Evolutionary conservation across 2,113 vertebrate genomes (phyloP), one percentile per base, ranked within the genome.

Genomic region (Oxygymnocypris stewartii): DNA sequence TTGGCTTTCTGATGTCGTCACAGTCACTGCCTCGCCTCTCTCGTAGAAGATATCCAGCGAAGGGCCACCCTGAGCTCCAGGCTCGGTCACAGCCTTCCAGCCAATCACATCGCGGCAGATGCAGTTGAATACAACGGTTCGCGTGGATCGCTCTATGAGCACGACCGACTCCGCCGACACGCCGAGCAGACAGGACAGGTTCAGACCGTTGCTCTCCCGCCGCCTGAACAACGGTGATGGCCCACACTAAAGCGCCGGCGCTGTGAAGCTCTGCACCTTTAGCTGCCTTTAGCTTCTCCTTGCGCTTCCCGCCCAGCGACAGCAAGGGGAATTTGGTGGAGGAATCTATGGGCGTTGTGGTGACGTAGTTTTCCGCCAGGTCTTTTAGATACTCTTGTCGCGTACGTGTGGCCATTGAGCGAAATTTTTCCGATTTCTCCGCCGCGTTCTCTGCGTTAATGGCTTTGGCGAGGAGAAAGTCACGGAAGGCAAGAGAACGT

Each of bases 371-470:
- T 84, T 96, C 95, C 0, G 97, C 97, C 90, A 98, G 92, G 89
- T 98, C 97, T 88, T 95, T 97, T 87, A 98, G 90, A 91, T 98
- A 98, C 88, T 97, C 96, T 91, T 97, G 96, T 25, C 97, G 94
- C 0, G 96, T 98, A 63, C 97, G 95, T 0, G 96, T 97, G 71
- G 97, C 97, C 97, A 98, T 98, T 69, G 97, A 96, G 42, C 96
- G 96, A 91, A 98, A 97, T 93, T 97, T 97, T 87, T 97, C 96
- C 0, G 96, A 95, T 54, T 96, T 97, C 87, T 97, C 96, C 0
- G 97, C 96, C 0, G 96, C 96, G 23, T 98, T 97, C 91, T 98
- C 97, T 0, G 96, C 97, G 0, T 97, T 97, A 85, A 98, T 94
- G 0, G 95, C 96, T 89, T 98, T 97, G 83, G 97, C 97, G 35